Conservation (phyloP, 2,113 vertebrate genomes). For the Callipepla squamata region DNA sequence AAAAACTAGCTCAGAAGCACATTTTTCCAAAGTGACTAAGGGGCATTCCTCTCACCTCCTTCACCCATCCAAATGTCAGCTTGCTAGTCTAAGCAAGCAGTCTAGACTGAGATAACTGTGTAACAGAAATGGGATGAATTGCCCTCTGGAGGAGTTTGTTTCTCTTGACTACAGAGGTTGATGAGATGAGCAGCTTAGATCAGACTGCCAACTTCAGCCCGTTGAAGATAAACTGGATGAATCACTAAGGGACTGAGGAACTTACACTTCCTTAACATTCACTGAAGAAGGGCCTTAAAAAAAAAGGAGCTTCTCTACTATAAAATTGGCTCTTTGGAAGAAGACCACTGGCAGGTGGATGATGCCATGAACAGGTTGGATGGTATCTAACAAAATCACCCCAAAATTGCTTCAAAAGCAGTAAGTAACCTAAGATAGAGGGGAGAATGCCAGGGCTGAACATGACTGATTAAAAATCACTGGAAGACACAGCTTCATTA, state of each 20-base stretch:
- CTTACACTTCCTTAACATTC: neutral
- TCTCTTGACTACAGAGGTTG: constrained; percentile 36
- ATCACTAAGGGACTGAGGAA: constrained; percentile 50
- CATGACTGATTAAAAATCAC: neutral
- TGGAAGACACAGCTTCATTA: neutral
- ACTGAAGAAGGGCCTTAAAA: neutral
- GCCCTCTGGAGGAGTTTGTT: constrained; percentile 29
- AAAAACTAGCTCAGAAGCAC: constrained; percentile 34
- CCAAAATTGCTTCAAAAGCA: neutral
- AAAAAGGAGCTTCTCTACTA: neutral
- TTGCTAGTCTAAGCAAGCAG: constrained; percentile 17
- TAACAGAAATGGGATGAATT: constrained; percentile 19
- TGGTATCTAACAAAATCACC: neutral
- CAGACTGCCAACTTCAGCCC: neutral
- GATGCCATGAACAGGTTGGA: neutral
- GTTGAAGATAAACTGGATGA: constrained; percentile 17
- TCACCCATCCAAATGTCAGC: constrained; percentile 55
- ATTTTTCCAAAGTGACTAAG: constrained; percentile 59
- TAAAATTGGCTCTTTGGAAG: neutral
- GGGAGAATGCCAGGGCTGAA: neutral
- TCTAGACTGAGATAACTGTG: neutral
- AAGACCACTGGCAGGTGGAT: neutral
- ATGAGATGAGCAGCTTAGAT: constrained; percentile 7
- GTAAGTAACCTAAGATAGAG: neutral
- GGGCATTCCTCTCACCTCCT: constrained; percentile 65